phyloP scores from a whole-genome alignment of 2,888 invertebrate genomes.

The Diachrysia chrysitis region DNA sequence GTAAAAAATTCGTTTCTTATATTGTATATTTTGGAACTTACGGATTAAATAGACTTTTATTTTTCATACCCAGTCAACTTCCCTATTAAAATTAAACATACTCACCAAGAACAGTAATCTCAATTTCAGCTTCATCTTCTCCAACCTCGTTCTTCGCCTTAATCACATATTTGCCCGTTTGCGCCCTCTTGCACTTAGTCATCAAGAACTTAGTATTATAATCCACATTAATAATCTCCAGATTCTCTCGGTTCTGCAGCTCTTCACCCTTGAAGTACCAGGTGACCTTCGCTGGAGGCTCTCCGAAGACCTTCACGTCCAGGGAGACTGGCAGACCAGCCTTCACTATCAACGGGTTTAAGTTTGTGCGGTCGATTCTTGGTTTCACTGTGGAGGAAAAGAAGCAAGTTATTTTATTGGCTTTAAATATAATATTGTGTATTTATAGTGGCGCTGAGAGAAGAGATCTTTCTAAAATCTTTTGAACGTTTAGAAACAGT shows the following conservation, averaged over 20 bases:
- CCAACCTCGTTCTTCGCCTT: constrained; percentile 97
- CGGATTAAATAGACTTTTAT: too few species aligned
- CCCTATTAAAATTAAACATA: background rate
- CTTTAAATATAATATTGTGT: too few species aligned
- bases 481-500: too few species aligned
- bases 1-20: too few species aligned
- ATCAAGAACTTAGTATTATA: constrained; percentile 97
- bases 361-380: constrained; percentile 96
- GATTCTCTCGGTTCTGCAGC: constrained; percentile 89
- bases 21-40: too few species aligned
- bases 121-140: constrained; percentile 96
- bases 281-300: constrained; percentile 97
- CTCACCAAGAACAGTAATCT: constrained; percentile 94
- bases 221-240: constrained; percentile 95
- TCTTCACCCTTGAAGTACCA: constrained; percentile 95
- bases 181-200: constrained; percentile 93
- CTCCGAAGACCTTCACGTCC: constrained; percentile 97
- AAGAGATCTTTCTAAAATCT: too few species aligned
- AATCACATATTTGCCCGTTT: constrained; percentile 96
- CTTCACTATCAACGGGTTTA: constrained; percentile 95
- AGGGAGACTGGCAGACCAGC: constrained; percentile 96
- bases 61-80: too few species aligned
- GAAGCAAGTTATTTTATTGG: background rate
- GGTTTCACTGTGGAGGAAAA: constrained; percentile 93
- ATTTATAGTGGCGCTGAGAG: background rate